phyloP scores from a whole-genome alignment of 2,888 invertebrate species.

The Mamestra brassicae region DNA sequence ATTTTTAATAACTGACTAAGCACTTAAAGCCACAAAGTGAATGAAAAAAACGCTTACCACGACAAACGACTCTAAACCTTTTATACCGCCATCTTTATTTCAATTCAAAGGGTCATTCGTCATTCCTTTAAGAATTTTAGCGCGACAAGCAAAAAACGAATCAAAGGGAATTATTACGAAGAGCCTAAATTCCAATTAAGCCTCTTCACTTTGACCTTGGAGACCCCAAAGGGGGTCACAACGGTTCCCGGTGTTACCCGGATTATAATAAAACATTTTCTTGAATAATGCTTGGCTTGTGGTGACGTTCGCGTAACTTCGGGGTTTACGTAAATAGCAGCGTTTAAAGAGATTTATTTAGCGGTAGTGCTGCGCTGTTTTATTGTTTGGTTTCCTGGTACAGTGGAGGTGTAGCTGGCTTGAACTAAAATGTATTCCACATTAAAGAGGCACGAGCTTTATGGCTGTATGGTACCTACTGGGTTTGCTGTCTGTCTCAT shows the following conservation, averaged over 20 bases:
- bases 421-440: background rate
- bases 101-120: slow-evolving; percentile 49
- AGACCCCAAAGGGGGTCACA: slow-evolving; percentile 43
- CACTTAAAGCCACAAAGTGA: background rate
- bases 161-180: slow-evolving; percentile 56
- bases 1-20: background rate
- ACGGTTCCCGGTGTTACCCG: slow-evolving; percentile 59
- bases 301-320: slow-evolving; percentile 61
- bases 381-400: slow-evolving; percentile 3
- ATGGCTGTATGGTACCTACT: background rate
- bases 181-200: slow-evolving; percentile 63
- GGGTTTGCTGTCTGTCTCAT: too few relatives aligned
- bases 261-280: slow-evolving; percentile 71
- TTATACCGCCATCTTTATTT: slow-evolving; percentile 46
- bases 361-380: slow-evolving; percentile 21
- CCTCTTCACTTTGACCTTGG: slow-evolving; percentile 52
- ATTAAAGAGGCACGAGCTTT: background rate
- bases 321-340: slow-evolving; percentile 52
- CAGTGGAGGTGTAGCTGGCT: background rate
- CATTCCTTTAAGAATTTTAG: slow-evolving; percentile 50
- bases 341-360: slow-evolving; percentile 56
- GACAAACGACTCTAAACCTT: slow-evolving; percentile 20
- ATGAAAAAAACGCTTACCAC: slow-evolving; percentile 30
- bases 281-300: slow-evolving; percentile 66
- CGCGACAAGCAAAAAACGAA: slow-evolving; percentile 55